Conservation (phyloP, 2,888 invertebrate genomes). For the Corbicula japonica region DNA sequence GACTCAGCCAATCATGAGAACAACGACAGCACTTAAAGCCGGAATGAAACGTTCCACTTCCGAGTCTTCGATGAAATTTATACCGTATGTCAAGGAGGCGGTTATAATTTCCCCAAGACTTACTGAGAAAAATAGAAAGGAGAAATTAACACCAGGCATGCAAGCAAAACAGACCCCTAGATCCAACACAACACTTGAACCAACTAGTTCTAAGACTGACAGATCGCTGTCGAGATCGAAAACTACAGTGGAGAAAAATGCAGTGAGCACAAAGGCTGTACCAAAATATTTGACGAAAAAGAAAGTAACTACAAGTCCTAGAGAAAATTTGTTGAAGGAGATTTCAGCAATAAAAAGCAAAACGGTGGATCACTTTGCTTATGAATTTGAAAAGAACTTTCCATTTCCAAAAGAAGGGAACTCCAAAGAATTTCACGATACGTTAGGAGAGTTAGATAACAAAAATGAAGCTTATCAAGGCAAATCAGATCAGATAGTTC, state of each 20-base stretch:
- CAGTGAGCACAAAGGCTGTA: neutral
- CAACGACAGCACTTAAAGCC: slow-evolving; percentile 7
- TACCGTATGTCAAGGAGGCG: slow-evolving; percentile 11
- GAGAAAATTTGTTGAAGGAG: neutral
- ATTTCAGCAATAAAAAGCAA: slow-evolving; percentile 7
- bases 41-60: neutral
- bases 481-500: too few relatives aligned
- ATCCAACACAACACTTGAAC: slow-evolving; percentile 22
- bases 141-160: too few relatives aligned
- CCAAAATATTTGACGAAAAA: neutral
- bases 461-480: too few relatives aligned
- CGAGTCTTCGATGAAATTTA: slow-evolving; percentile 16
- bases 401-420: slow-evolving; percentile 28
- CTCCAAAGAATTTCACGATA: slow-evolving; percentile 15
- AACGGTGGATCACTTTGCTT: neutral
- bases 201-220: neutral
- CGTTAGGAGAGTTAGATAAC: too few relatives aligned
- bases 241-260: slow-evolving; percentile 3
- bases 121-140: too few relatives aligned
- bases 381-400: slow-evolving; percentile 22
- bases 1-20: slow-evolving; percentile 23
- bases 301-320: neutral
- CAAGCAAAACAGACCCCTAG: neutral
- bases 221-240: neutral
- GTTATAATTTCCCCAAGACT: neutral